Evolutionary conservation across 2,797 vertebrate species (phyloP).

Genomic region (Neomorphus geoffroyi): DNA sequence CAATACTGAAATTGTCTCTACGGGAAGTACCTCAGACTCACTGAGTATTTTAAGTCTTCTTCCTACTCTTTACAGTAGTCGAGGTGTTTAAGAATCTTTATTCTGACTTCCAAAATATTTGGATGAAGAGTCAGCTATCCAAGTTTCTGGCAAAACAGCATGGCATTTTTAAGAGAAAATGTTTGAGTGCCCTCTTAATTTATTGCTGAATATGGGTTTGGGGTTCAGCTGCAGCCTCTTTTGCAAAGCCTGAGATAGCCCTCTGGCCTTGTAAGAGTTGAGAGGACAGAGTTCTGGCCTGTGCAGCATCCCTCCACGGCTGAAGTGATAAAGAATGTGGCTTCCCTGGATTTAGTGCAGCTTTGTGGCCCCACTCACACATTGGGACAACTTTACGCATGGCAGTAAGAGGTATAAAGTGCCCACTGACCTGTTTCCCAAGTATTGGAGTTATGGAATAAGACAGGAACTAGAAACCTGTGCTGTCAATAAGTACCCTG

Average conservation of each 20-base stretch:
- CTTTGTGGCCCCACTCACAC: not conserved
- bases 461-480: not conserved
- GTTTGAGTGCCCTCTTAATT: fast-evolving
- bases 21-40: not conserved
- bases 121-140: not conserved
- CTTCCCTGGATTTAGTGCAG: not conserved
- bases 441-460: not conserved
- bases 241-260: not conserved
- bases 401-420: not conserved
- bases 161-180: not conserved
- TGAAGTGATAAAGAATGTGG: not conserved
- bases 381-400: not conserved
- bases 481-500: not conserved
- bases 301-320: not conserved
- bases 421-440: not conserved
- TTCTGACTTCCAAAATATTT: not conserved
- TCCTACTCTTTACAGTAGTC: not conserved
- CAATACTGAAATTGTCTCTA: not conserved
- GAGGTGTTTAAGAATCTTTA: not conserved
- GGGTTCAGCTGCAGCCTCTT: not conserved
- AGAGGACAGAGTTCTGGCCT: not conserved
- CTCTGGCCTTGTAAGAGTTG: not conserved
- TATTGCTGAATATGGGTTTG: not conserved
- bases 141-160: not conserved
- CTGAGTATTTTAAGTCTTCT: not conserved